phyloP scores from a whole-genome alignment of 2,797 vertebrate genomes.

The Tokudaia muenninki region DNA sequence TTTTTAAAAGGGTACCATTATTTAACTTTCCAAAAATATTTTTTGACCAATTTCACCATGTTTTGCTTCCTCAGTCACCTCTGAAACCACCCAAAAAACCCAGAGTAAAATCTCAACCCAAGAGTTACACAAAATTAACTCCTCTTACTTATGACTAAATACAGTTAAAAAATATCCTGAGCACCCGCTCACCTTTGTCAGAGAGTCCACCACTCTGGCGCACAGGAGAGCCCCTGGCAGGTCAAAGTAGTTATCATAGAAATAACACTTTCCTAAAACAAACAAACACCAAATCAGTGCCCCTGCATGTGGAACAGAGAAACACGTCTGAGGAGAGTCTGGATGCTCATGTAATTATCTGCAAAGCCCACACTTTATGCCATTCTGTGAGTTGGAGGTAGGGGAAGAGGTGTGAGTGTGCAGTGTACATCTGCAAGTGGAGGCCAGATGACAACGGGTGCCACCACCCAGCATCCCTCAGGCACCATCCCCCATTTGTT shows the following conservation, averaged over 20 bases:
- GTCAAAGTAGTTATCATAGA: conserved; percentile 98
- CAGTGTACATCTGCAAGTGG: no score
- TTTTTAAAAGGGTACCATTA: background rate
- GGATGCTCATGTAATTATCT: background rate
- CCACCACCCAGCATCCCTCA: background rate
- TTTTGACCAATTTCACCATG: background rate
- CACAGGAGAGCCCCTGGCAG: conserved; percentile 96
- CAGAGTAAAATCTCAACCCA: background rate
- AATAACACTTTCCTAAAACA: conserved; percentile 95
- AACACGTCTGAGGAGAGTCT: background rate
- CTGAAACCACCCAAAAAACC: conserved; percentile 63
- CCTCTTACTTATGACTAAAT: conserved; percentile 6
- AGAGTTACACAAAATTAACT: conserved; percentile 12
- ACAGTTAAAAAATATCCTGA: background rate
- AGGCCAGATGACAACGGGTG: no score
- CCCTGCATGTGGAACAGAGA: background rate
- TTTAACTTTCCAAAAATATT: conserved; percentile 72
- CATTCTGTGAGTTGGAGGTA: background rate
- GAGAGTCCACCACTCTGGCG: conserved; percentile 94
- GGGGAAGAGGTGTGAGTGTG: background rate
- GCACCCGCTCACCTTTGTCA: conserved; percentile 92
- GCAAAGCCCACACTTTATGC: background rate
- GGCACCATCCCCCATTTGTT: background rate
- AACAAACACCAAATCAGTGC: background rate
- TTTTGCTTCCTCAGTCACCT: conserved; percentile 44